These are phyloP conservation scores for Meiosimyza platycephala DNA, from an alignment of 2,888 invertebrate species.

Conservation along the genomic window DNA sequence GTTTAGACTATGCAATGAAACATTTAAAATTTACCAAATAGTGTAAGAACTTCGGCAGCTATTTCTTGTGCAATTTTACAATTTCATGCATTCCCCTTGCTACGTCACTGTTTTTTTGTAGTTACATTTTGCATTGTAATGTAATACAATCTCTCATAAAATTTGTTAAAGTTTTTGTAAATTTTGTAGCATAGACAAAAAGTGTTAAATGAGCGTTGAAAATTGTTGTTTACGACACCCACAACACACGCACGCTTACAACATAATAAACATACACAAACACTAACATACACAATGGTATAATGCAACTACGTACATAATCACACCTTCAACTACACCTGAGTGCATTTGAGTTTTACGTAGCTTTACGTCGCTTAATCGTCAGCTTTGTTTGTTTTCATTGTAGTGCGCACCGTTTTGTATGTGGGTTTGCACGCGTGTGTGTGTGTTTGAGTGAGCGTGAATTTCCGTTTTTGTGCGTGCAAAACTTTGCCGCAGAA, in stretches of 20 bases:
- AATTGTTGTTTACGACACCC: constrained; percentile 57
- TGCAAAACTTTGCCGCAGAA: not conserved
- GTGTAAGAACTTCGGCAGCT: no score
- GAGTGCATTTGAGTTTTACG: constrained; percentile 15
- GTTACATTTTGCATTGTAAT: not conserved
- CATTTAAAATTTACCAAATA: no score
- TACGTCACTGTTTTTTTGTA: not conserved
- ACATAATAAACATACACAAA: constrained; percentile 1
- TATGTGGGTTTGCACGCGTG: not conserved
- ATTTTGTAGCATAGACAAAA: constrained; percentile 48
- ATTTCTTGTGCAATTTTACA: no score
- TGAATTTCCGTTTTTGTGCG: not conserved
- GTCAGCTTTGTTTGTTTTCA: not conserved
- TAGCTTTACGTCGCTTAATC: constrained; percentile 6
- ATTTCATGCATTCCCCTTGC: no score
- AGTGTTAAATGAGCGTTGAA: constrained; percentile 61
- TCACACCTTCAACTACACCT: constrained; percentile 1
- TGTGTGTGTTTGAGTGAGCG: not conserved
- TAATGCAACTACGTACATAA: not conserved
- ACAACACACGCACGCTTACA: constrained; percentile 31
- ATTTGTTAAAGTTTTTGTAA: constrained; percentile 20
- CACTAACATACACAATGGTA: not conserved
- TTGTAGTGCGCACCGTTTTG: not conserved
- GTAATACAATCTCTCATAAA: constrained; percentile 8
- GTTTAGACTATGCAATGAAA: no score